Evolutionary conservation across 2,797 vertebrate species (phyloP).

Genomic region (Molossus alvarezi): DNA sequence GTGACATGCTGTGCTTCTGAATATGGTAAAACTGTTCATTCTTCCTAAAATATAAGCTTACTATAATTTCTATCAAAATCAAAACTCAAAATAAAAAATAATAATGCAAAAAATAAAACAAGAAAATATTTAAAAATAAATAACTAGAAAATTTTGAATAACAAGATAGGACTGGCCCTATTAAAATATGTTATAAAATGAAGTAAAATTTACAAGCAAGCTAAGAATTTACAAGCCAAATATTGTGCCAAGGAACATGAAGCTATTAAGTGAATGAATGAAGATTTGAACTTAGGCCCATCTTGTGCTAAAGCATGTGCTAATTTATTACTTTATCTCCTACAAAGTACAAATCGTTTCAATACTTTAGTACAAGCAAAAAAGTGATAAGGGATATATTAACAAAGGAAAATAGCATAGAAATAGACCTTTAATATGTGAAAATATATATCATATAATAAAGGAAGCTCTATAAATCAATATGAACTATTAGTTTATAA

Average conservation of each 20-base stretch:
- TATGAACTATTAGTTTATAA: not conserved
- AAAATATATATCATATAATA: not conserved
- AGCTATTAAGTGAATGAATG: not conserved
- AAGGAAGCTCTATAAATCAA: conserved; percentile 1
- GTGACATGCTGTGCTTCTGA: not conserved
- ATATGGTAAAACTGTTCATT: not conserved
- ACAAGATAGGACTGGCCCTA: not conserved
- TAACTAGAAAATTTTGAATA: conserved; percentile 34
- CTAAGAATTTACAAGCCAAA: not conserved
- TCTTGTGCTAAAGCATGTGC: not conserved
- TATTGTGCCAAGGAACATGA: not conserved
- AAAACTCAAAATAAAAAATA: not conserved
- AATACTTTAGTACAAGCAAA: not conserved
- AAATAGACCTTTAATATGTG: not conserved
- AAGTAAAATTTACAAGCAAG: not conserved
- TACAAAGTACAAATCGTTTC: not conserved
- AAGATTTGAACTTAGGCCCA: conserved; percentile 2
- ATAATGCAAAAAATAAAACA: not conserved
- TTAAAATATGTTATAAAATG: conserved; percentile 15
- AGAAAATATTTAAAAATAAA: conserved; percentile 26
- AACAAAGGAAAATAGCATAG: not conserved
- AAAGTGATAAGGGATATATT: not conserved
- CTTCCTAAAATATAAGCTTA: conserved; percentile 4
- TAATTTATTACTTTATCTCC: not conserved
- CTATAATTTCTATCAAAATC: conserved; percentile 19